Evolutionary conservation across 2,888 invertebrate genomes (phyloP).

Genomic region (Mimas tiliae): DNA sequence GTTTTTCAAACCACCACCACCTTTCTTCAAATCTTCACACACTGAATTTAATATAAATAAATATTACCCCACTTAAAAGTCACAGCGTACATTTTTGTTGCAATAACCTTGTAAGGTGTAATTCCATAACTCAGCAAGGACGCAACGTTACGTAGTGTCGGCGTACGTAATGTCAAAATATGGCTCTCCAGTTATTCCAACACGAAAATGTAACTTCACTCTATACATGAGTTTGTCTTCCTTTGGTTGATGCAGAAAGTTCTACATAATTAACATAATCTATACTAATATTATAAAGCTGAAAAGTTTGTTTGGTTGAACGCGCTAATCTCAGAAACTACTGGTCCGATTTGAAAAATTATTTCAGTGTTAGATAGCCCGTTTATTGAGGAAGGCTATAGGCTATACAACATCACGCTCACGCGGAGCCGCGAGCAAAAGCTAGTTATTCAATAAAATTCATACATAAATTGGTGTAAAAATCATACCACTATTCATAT

Average conservation of each 20-base stretch:
- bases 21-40: neutral
- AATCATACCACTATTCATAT: too few relatives aligned
- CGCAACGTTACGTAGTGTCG: neutral
- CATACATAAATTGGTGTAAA: too few relatives aligned
- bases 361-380: too few relatives aligned
- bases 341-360: too few relatives aligned
- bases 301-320: too few relatives aligned
- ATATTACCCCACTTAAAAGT: neutral
- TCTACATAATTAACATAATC: neutral
- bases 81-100: neutral
- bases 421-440: too few relatives aligned
- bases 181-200: neutral
- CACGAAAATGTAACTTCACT: neutral
- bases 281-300: too few relatives aligned
- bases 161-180: neutral
- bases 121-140: neutral
- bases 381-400: too few relatives aligned
- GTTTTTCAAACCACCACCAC: too few relatives aligned
- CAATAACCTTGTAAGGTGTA: conserved; percentile 8
- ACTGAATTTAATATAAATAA: neutral
- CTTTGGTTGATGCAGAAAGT: neutral
- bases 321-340: too few relatives aligned
- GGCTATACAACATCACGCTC: too few relatives aligned
- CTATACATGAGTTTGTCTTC: neutral
- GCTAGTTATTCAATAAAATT: too few relatives aligned